Evolutionary conservation across 2,113 vertebrate species (phyloP).

Genomic region (Sceloporus tristichus): DNA sequence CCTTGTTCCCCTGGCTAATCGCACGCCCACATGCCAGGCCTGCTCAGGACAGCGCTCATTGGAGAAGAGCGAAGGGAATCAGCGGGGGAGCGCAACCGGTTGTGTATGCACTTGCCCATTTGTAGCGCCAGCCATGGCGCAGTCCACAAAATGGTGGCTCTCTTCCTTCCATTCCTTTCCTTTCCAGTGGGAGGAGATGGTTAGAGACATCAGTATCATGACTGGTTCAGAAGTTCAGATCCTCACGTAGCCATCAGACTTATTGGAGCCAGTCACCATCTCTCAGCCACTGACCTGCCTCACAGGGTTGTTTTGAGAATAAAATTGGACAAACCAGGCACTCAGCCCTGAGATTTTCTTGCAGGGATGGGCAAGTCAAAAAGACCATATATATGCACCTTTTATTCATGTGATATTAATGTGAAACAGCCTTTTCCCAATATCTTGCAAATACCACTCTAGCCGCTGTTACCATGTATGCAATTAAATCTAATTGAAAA

Average conservation of each 20-base stretch:
- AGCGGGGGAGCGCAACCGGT: background rate
- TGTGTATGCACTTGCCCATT: too few relatives aligned
- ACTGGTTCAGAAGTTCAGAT: background rate
- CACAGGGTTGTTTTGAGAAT: too few relatives aligned
- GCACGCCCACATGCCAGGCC: background rate
- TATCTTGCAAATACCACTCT: too few relatives aligned
- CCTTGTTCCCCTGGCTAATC: background rate
- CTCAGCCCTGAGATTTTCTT: too few relatives aligned
- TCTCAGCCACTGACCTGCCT: background rate
- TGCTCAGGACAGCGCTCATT: background rate
- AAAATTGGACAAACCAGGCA: too few relatives aligned
- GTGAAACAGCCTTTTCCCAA: too few relatives aligned
- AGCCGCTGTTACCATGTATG: too few relatives aligned
- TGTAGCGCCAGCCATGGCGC: background rate
- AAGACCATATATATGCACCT: too few relatives aligned
- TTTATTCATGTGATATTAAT: too few relatives aligned
- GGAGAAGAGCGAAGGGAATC: background rate
- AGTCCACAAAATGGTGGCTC: background rate
- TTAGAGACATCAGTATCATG: background rate
- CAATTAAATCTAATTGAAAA: too few relatives aligned
- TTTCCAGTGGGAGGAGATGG: background rate
- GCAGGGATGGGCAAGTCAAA: too few relatives aligned
- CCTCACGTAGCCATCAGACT: background rate
- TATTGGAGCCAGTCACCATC: background rate
- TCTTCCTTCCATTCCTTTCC: too few relatives aligned